Base-by-base conservation (phyloP, 2,113 vertebrate species). In the Platysteira castanea region DNA sequence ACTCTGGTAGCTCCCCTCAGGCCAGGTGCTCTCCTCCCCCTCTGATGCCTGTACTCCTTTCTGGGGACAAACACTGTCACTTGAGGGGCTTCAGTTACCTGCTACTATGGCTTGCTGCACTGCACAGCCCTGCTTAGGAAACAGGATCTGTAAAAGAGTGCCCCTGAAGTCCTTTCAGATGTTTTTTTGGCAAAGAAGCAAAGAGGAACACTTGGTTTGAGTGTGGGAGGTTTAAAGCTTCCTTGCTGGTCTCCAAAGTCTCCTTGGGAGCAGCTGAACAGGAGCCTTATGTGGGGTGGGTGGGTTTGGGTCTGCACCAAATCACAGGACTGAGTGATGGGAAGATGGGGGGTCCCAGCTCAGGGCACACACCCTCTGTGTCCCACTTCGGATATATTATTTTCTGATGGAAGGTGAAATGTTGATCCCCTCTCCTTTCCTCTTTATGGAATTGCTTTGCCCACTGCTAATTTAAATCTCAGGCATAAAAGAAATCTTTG, bases 231-330 rank as follows among this genome's bases (percentile, higher is more conserved):
- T 70, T 90, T 87, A 67, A 82, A 75, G 39, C 37, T 89, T 77
- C 69, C 56, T 7, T 74, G 37, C 56, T 73, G 70, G 44, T 96
- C 53, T 90, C 44, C 41, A 60, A 41, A 83, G 30, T 86, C 39
- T 76, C 49, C n/a, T 23, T 0, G 1, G 24, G 15, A 73, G 46
- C 6, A 44, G 27, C 30, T 1, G 1, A 68, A 54, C 0, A 0
- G 49, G 56, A 67, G 9, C 7, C 23, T 59, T 77, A 33, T 0
- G 0, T 42, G 56, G 23, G 4, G 2, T 68, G 35, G 7, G 7
- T 70, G n/a, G 42, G 6, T 47, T 64, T 71, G 39, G 13, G 8
- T 80, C 31, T 64, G n/a, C 15, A 33, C 26, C 61, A 86, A 21
- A 13, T 44, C 16, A 39, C 44, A 19, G 37, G 30, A 47, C 5